Evolutionary conservation across 2,797 vertebrate genomes (phyloP).

Genomic region (Poecilia picta): DNA sequence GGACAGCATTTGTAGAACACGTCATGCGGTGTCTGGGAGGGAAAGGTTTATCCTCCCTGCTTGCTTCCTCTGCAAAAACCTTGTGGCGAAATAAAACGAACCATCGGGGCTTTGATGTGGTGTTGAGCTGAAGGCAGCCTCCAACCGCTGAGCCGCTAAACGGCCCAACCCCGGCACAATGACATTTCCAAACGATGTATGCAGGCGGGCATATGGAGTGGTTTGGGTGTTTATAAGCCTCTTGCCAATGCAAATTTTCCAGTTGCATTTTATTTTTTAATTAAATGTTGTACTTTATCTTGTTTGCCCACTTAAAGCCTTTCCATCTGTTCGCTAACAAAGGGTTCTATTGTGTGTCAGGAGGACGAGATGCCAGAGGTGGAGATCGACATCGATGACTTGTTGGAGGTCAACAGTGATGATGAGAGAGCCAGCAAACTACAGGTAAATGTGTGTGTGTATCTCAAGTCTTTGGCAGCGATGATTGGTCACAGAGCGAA

Average conservation of each 20-base stretch:
- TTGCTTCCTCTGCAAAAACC: constrained; percentile 44
- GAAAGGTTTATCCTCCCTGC: constrained; percentile 57
- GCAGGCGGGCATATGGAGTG: constrained; percentile 19
- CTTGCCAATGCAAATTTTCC: constrained; percentile 2
- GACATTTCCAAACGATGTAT: constrained; percentile 62
- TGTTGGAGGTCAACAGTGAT: constrained; percentile 92
- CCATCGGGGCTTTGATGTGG: constrained; percentile 62
- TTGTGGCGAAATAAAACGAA: constrained; percentile 53
- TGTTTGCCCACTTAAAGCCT: background rate
- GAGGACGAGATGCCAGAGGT: constrained; percentile 99
- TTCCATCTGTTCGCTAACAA: constrained; percentile 30
- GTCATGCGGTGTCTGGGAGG: constrained; percentile 42
- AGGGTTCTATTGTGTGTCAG: constrained; percentile 71
- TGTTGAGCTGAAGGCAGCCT: constrained; percentile 49
- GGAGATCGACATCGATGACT: constrained; percentile 97
- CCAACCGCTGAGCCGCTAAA: constrained; percentile 47
- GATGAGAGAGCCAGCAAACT: constrained; percentile 94
- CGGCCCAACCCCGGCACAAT: constrained; percentile 49
- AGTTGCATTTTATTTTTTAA: background rate
- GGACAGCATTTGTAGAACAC: constrained; percentile 30
- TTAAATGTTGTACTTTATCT: constrained; percentile 5
- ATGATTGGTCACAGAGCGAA: background rate
- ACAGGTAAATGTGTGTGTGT: constrained; percentile 78
- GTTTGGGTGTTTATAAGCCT: constrained; percentile 7
- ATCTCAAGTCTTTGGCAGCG: background rate